Conservation (phyloP, 2,797 vertebrate species). For the Syncerus caffer region DNA sequence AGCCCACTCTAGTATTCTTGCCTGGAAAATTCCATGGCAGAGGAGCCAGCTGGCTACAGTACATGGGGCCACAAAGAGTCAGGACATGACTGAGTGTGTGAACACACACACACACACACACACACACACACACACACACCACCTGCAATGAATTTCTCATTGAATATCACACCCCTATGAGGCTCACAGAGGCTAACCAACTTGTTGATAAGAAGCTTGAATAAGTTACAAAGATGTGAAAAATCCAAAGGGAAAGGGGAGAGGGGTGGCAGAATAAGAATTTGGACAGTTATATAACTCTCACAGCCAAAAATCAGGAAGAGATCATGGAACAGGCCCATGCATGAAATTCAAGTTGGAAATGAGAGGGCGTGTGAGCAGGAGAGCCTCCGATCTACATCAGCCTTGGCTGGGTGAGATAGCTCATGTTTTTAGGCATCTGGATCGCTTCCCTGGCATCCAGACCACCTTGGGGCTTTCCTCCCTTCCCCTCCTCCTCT, state of each 20-base stretch:
- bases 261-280: not conserved
- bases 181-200: not conserved
- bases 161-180: not conserved
- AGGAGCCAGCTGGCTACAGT: not conserved
- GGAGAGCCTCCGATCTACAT: not conserved
- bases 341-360: not conserved
- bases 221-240: not conserved
- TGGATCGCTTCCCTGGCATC: not conserved
- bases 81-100: rapidly evolving
- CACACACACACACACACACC: too few relatives aligned
- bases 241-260: not conserved
- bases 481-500: not conserved
- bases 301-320: not conserved
- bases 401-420: not conserved
- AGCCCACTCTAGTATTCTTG: not conserved
- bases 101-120: not conserved
- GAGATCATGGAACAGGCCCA: not conserved
- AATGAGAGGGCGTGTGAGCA: not conserved
- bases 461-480: not conserved
- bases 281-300: not conserved
- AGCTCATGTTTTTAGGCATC: not conserved
- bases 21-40: not conserved
- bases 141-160: not conserved
- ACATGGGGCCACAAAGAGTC: not conserved
- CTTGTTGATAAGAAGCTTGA: not conserved